Base-by-base conservation (phyloP, 2,888 invertebrate species). In the Anthrax anthrax region DNA sequence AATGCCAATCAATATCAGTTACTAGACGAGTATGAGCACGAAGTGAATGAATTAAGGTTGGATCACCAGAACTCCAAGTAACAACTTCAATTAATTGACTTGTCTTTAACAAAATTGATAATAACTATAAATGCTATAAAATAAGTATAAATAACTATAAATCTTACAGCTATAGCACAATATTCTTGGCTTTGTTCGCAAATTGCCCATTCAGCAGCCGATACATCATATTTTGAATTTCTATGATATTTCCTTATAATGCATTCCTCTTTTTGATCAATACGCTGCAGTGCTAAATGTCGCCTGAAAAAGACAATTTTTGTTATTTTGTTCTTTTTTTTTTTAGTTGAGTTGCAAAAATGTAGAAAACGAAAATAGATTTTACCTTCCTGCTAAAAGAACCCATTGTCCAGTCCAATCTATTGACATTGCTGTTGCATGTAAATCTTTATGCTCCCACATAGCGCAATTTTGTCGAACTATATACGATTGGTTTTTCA, bases 371-470 rank as follows among this genome's bases (percentile, higher is more conserved):
- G 4, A 47, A 38, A n/a, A 13, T 12, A 32, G 36, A 67, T 72
- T 80, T 39, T 37, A 56, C 56, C 57, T 60, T 72, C 92, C 91
- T 17, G 91, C 91, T 52, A 94, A 70, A 43, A 94, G 70, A 39
- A 89, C 85, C 71, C 81, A 85, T 58, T 81, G 81, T 1, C 92
- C 92, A 6, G 84, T 79, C 61, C 78, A 81, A 67, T 90, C 88
- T 37, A 94, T 81, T 48, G 91, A 87, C 90, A 94, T 92, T 17
- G 90, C 85, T 59, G 85, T 91, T 5, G 92, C 92, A 75, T 91
- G 78, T 38, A 91, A 70, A 65, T 92, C 91, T 50, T 85, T 77
- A 63, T 88, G 88, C 62, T 92, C 92, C 46, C 62, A 66, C 16
- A 56, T 55, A 50, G 62, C 63, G 52, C 58, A 60, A 52, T 62